These are phyloP conservation scores for Ceyx margarethae DNA, from an alignment of 2,113 vertebrate genomes.

Conservation along the genomic window DNA sequence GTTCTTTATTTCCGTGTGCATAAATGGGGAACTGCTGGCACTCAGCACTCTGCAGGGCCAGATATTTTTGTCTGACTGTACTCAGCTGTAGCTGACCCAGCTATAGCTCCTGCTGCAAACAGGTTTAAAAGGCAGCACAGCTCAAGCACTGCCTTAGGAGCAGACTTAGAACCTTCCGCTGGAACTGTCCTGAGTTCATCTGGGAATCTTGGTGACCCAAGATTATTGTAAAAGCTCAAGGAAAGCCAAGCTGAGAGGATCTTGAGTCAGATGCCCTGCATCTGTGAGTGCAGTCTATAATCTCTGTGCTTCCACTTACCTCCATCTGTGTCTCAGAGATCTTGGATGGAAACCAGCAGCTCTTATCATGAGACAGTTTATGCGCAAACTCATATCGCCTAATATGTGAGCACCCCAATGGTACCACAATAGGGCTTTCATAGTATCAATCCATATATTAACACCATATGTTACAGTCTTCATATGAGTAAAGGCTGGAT, in stretches of 20 bases:
- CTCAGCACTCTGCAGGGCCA: neutral
- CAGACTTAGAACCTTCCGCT: neutral
- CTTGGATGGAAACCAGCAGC: neutral
- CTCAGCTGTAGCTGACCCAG: neutral
- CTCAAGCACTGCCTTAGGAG: neutral
- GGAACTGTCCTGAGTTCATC: neutral
- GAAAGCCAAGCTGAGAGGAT: neutral
- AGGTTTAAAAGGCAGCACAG: neutral
- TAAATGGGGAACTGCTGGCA: neutral
- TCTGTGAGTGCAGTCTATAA: neutral
- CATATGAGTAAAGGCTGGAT: neutral
- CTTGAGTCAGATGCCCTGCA: neutral
- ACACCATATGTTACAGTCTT: neutral
- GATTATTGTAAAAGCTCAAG: neutral
- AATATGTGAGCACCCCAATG: neutral
- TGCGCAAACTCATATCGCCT: neutral
- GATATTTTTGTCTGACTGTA: neutral
- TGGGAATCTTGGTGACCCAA: neutral
- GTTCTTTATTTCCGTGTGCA: neutral
- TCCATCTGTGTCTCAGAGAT: neutral
- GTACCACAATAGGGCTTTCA: neutral
- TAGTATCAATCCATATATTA: slow-evolving; percentile 13
- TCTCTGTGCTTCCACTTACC: neutral
- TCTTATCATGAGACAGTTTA: neutral
- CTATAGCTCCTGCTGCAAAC: neutral